Evolutionary conservation across 2,113 vertebrate species (phyloP), one percentile per base, ranked within the genome.

Genomic region (Hippolais icterina): DNA sequence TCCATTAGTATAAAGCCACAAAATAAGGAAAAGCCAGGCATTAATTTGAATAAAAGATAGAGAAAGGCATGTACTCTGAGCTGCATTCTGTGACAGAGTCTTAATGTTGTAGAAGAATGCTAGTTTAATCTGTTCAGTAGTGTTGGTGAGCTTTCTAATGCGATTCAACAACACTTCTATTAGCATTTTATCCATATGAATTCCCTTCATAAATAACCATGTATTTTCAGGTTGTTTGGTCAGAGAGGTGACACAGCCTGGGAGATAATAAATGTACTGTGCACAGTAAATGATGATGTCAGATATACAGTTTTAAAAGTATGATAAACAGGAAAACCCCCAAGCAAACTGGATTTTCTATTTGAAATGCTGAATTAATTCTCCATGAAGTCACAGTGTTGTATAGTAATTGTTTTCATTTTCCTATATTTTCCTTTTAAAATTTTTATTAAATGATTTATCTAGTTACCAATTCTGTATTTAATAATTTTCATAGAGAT

Each of bases 91-190:
- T 85, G 79, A 66, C 12, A 29, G 47, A 56, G 44, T 22, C 52
- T 80, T 81, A 94, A 85, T 80, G 37, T 85, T 94, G 83, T 65
- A 76, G 84, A 90, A 93, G 81, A 95, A 94, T 80, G 79, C 47
- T 90, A 87, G 92, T 94, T 93, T 93, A 64, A 92, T 89, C 72
- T 83, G 19, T 80, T 90, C 21, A 3, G 59, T 79, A 80, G 79
- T 66, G 56, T 87, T 80, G 54, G 59, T 86, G 54, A 88, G 41
- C n/a, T 91, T 85, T 87, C 53, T 90, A 68, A 75, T 93, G 92
- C 46, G 11, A 72, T 96, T 89, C 76, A 84, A 46, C 83, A 57
- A 3, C 16, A 31, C n/a, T 78, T 53, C 39, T 68, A 64, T 95
- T 95, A 78, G 33, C 71, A 75, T 95, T 92, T 90, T 56, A 56